These are phyloP conservation scores for Tipula helvola DNA, from an alignment of 2,888 invertebrate genomes.

Conservation along the genomic window DNA sequence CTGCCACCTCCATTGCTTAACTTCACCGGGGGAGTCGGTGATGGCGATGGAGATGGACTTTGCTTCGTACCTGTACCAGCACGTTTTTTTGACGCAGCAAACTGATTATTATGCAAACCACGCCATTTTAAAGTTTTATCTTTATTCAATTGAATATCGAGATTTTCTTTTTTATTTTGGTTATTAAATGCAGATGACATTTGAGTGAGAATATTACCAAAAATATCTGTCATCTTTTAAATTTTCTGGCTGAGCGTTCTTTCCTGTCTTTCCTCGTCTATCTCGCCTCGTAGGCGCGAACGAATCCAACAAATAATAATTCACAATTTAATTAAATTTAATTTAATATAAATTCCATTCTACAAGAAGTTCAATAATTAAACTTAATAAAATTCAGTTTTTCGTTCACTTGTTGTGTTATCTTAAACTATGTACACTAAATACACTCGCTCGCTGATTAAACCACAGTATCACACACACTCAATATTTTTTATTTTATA, in stretches of 20 bases:
- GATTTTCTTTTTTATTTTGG: constrained; percentile 14
- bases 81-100: constrained; percentile 32
- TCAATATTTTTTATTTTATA: neutral
- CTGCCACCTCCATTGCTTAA: neutral
- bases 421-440: neutral
- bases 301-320: neutral
- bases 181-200: constrained; percentile 31
- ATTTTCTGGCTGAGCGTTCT: neutral
- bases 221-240: constrained; percentile 27
- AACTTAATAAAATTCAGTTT: neutral
- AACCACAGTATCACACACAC: neutral
- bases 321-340: neutral
- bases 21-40: neutral
- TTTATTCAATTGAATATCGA: constrained; percentile 29
- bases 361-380: neutral
- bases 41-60: neutral
- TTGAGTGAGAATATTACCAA: constrained; percentile 29
- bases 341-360: neutral
- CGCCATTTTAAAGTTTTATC: constrained; percentile 36
- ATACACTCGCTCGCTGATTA: neutral
- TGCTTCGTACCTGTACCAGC: constrained; percentile 26
- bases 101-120: constrained; percentile 32
- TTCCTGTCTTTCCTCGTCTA: neutral
- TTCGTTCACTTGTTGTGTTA: neutral
- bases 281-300: neutral